phyloP scores from a whole-genome alignment of 2,113 vertebrate species.

The Physeter macrocephalus region DNA sequence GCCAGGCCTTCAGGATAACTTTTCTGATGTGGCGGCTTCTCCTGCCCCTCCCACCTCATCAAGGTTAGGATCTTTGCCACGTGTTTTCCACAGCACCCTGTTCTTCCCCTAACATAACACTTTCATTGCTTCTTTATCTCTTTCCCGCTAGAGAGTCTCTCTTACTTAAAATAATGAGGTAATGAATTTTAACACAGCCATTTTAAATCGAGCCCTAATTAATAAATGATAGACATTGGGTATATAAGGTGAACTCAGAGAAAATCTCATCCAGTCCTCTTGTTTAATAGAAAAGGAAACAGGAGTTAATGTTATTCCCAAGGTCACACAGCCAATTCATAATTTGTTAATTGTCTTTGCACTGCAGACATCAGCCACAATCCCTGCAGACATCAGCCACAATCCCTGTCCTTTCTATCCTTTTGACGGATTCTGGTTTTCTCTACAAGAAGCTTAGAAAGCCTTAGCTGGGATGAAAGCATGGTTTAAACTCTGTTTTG shows the following conservation, averaged over 20 bases:
- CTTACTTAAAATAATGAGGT: neutral
- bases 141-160: neutral
- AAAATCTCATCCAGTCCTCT: neutral
- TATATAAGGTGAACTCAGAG: neutral
- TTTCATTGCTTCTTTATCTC: neutral
- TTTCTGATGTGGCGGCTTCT: rapidly evolving
- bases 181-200: neutral
- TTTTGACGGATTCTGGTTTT: neutral
- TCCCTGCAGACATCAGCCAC: neutral
- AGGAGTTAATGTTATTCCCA: neutral
- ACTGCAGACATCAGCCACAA: neutral
- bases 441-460: neutral
- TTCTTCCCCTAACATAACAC: neutral
- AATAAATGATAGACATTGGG: neutral
- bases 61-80: neutral
- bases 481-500: neutral
- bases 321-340: neutral
- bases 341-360: neutral
- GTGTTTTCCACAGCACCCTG: neutral
- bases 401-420: neutral
- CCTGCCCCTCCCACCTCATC: rapidly evolving
- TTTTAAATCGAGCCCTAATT: neutral
- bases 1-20: neutral
- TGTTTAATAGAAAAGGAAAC: neutral
- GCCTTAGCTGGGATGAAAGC: neutral